Conservation (phyloP, 2,797 vertebrate species). For the Alauda arvensis region DNA sequence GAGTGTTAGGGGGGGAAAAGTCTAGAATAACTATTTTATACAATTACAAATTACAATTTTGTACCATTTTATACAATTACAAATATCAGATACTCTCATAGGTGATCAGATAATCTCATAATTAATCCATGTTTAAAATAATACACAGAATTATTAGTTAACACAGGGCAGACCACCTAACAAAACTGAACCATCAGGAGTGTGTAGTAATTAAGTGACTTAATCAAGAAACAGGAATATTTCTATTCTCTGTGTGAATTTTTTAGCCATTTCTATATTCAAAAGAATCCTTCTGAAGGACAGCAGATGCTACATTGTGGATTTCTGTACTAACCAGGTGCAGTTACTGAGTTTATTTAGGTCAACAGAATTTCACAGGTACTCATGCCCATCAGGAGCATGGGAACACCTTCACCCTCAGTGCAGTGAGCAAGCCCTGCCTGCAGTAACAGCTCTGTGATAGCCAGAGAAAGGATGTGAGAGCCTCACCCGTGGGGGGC, state of each 20-base stretch:
- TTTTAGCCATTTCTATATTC: background rate
- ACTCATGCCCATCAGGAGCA: background rate
- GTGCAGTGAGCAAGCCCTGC: background rate
- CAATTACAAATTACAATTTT: background rate
- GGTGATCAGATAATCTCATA: background rate
- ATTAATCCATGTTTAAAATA: background rate
- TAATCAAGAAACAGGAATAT: background rate
- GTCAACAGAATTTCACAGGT: background rate
- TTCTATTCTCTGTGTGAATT: background rate
- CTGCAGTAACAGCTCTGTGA: background rate
- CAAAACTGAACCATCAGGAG: background rate
- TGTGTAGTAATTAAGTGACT: background rate
- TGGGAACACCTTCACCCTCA: background rate
- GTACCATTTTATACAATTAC: too few species aligned
- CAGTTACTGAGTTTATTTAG: background rate
- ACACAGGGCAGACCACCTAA: background rate
- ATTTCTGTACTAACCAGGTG: background rate
- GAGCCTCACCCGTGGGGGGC: slow-evolving; percentile 88
- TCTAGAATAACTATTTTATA: background rate
- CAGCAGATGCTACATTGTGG: background rate
- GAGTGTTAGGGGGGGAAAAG: fast-evolving
- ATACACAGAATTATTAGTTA: background rate
- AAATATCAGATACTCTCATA: background rate
- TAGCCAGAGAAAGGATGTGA: background rate
- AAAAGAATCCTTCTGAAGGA: background rate